Evolutionary conservation across 37 sponge, comb jelly and placozoan species (phyloP), one percentile per base, ranked within the genome.

Genomic region (Geodia barretti): DNA sequence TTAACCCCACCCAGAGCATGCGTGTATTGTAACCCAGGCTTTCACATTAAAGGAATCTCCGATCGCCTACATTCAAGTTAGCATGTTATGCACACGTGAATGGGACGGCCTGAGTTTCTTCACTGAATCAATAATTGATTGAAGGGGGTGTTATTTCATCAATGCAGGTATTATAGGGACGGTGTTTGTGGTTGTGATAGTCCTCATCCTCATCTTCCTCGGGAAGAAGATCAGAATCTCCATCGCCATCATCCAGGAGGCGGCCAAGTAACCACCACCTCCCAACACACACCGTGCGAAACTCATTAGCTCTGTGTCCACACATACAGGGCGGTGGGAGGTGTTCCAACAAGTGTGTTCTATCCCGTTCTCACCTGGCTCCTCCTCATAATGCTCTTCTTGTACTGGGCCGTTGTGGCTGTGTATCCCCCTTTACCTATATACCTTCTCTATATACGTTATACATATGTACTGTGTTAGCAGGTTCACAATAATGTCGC

Each of bases 201-300:
- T 96, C 41, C 74, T 96, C 54, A 70, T 94, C 11, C 65, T 98
- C 60, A 84, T 96, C 41, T 81, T 90, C 83, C 89, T 98, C 35
- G 70, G 79, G 59, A 87, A 87, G 47, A 76, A 91, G 72, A 92
- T 98, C 64, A 59, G 80, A 41, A 89, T 96, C 11, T 88, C 97
- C 76, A 89, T 96, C 37, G 85, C 87, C 68, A 87, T 98, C 79
- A 94, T 98, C 85, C 85, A 96, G 79, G 93, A 96, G 64, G 97
- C 97, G 3, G 89, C 91, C 91, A 89, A 81, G 96, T 95, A 25
- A 86, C 8, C n/a, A n/a, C n/a, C n/a, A n/a, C n/a, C n/a, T n/a
- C n/a, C n/a, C n/a, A n/a, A 11, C 42, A 65, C 70, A 26, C 34
- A 29, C 36, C 21, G 4, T 36, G 21, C 3, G 1, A 2, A 33